Evolutionary conservation across 2,888 invertebrate species (phyloP).

Genomic region (Scrobipalpa costella): DNA sequence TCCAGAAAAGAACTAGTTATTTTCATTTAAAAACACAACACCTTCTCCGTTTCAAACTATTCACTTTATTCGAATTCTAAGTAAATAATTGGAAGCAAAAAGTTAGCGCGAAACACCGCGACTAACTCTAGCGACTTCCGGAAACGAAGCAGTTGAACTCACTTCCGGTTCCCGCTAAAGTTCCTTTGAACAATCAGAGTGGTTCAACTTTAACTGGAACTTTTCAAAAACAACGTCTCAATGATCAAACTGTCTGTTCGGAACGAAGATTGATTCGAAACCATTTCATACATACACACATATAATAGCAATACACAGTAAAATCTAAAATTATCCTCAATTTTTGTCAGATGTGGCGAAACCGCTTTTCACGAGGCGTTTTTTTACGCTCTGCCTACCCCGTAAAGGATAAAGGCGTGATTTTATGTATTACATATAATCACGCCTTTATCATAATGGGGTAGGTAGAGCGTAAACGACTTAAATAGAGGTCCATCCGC

Average conservation of each 20-base stretch:
- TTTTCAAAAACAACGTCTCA: constrained; percentile 3
- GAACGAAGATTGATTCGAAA: constrained; percentile 10
- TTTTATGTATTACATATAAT: too few relatives aligned
- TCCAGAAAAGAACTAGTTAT: too few relatives aligned
- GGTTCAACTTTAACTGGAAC: constrained; percentile 1
- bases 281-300: too few relatives aligned
- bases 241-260: constrained; percentile 1
- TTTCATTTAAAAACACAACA: background rate
- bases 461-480: too few relatives aligned
- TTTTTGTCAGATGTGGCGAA: too few relatives aligned
- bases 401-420: too few relatives aligned
- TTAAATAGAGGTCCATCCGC: too few relatives aligned
- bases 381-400: too few relatives aligned
- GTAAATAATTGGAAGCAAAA: background rate
- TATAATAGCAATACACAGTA: too few relatives aligned
- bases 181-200: constrained; percentile 11
- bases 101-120: background rate
- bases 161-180: constrained; percentile 1
- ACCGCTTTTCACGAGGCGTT: too few relatives aligned
- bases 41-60: background rate
- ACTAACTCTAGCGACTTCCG: background rate
- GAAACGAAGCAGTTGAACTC: constrained; percentile 1
- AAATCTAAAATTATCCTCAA: too few relatives aligned
- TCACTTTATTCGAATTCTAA: background rate
- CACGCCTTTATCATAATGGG: too few relatives aligned